Evolutionary conservation across 2,113 vertebrate species (phyloP).

Genomic region (Rostratula benghalensis): DNA sequence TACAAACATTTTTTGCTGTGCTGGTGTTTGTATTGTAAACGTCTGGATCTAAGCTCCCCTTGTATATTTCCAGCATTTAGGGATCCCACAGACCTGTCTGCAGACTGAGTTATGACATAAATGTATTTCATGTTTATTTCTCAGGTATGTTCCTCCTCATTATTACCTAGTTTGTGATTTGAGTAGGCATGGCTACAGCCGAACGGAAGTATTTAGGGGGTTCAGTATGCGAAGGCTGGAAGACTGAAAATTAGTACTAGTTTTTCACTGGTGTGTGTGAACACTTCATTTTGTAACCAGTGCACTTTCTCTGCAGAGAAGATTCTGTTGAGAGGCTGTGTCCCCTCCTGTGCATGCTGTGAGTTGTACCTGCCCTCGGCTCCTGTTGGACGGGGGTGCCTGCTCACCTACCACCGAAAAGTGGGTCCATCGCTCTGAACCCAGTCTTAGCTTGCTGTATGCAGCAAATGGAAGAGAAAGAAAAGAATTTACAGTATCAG

Average conservation of each 20-base stretch:
- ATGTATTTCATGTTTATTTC: not conserved
- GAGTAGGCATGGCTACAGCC: not conserved
- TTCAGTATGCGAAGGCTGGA: not conserved
- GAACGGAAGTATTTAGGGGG: not conserved
- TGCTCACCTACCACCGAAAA: not conserved
- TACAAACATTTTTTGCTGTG: not conserved
- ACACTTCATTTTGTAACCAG: not conserved
- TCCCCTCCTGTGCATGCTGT: not conserved
- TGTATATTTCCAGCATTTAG: not conserved
- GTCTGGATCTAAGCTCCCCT: not conserved
- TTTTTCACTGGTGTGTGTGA: not conserved
- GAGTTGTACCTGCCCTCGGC: not conserved
- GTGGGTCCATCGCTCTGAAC: not conserved
- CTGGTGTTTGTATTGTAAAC: not conserved
- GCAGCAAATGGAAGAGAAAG: not conserved
- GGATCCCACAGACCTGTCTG: not conserved
- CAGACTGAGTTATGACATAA: not conserved
- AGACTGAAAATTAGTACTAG: not conserved
- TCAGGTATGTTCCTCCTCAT: not conserved
- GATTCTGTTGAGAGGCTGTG: not conserved
- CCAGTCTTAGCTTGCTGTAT: not conserved
- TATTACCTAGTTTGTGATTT: not conserved
- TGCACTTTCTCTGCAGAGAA: not conserved
- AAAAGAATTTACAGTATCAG: not conserved
- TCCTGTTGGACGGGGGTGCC: not conserved